Percentiles rank a stretch among this genome's conserved stretches.
Conservation (phyloP, 2,888 invertebrate species). For the Plusia festucae region DNA sequence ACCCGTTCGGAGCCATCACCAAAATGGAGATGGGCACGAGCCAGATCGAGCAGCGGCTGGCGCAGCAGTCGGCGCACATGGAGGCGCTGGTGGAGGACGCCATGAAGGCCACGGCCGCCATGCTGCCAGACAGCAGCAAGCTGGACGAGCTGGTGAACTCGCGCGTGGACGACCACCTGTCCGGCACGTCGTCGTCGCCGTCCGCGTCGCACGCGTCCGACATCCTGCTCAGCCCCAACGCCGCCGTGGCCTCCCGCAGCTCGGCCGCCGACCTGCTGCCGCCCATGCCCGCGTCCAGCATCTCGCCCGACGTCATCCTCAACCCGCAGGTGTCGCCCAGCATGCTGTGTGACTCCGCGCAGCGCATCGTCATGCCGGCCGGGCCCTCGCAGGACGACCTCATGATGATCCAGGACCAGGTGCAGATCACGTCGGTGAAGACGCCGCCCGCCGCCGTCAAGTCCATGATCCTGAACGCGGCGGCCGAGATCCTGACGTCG, state of each 20-base stretch:
- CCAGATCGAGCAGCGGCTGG: conserved; percentile 78
- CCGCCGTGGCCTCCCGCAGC: conserved; percentile 73
- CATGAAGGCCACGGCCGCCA: conserved; percentile 83
- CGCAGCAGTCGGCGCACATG: conserved; percentile 84
- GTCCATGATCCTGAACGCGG: conserved; percentile 93
- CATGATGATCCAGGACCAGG: conserved; percentile 81
- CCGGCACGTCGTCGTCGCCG: conserved; percentile 74
- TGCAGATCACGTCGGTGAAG: conserved; percentile 81
- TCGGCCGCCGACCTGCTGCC: conserved; percentile 75
- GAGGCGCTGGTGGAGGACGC: conserved; percentile 86
- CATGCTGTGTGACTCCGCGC: conserved; percentile 81
- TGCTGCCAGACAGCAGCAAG: conserved; percentile 84
- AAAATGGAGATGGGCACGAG: conserved; percentile 79
- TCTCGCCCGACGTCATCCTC: conserved; percentile 90
- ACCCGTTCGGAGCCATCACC: conserved; percentile 80
- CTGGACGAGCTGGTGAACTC: conserved; percentile 90
- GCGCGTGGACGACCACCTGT: conserved; percentile 79
- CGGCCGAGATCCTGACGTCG: conserved; percentile 92
- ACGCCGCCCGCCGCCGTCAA: conserved; percentile 91
- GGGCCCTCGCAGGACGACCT: conserved; percentile 74
- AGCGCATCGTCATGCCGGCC: conserved; percentile 67
- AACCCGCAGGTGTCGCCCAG: conserved; percentile 90
- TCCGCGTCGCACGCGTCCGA: conserved; percentile 78
- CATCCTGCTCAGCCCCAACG: conserved; percentile 76
- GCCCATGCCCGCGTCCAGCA: conserved; percentile 73